A percentile compares a stretch with the other conserved stretches of the same genome.
Conservation (phyloP, 1,140 invertebrate species). For the Scaptomyza hsui region DNA sequence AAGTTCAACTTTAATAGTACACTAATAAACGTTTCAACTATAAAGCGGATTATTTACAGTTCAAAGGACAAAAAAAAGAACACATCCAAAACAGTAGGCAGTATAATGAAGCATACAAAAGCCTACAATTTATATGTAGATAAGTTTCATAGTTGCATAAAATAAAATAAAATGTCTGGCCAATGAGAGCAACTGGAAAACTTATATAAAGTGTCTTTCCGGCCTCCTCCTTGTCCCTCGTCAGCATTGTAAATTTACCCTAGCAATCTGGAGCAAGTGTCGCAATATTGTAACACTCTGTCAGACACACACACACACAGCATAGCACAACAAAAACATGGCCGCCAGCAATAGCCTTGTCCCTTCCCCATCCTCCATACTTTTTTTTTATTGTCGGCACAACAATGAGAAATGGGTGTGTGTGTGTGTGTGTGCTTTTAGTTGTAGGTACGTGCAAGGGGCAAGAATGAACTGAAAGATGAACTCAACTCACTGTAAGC, state of each 20-base stretch:
- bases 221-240: constrained; percentile 28
- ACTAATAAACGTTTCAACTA: not conserved
- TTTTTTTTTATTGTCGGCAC: constrained; percentile 32
- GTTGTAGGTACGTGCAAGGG: constrained; percentile 28
- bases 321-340: constrained; percentile 45
- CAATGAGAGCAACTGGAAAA: constrained; percentile 24
- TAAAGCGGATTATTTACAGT: not conserved
- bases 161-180: constrained; percentile 7
- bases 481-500: constrained; percentile 56
- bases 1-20: not conserved
- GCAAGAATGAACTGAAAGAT: constrained; percentile 49
- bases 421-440: constrained; percentile 6
- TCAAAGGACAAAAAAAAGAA: not conserved
- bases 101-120: not conserved
- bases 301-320: constrained; percentile 26
- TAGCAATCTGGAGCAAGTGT: constrained; percentile 81
- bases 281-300: constrained; percentile 72
- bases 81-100: not conserved
- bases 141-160: constrained; percentile 29
- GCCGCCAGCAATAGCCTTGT: constrained; percentile 23
- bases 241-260: constrained; percentile 77
- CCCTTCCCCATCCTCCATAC: not conserved
- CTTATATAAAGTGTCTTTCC: constrained; percentile 42
- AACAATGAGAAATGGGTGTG: constrained; percentile 25
- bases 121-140: constrained; percentile 1